These are phyloP conservation scores for Porites lutea DNA, from an alignment of 64 coral and sea anemone species.

Conservation along the genomic window DNA sequence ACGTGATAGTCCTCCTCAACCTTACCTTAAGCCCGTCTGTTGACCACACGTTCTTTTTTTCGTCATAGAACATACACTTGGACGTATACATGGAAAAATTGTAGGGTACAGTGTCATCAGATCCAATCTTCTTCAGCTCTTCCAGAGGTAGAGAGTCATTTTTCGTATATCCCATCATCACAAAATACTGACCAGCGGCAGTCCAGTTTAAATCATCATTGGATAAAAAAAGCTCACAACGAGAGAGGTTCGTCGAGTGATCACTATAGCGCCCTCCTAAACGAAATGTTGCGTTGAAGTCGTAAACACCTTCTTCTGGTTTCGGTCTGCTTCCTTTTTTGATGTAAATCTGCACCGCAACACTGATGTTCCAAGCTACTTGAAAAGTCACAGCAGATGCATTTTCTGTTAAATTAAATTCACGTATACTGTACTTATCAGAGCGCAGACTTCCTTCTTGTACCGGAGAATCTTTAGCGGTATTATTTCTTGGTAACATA, in stretches of 20 bases:
- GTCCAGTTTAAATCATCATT: slow-evolving; percentile 48
- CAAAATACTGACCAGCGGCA: slow-evolving; percentile 33
- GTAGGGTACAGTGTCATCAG: background rate
- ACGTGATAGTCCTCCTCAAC: background rate
- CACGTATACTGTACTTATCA: background rate
- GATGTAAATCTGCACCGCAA: background rate
- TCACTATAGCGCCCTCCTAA: background rate
- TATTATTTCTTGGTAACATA: background rate
- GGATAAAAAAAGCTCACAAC: slow-evolving; percentile 12
- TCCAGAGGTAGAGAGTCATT: background rate
- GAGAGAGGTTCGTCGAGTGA: background rate
- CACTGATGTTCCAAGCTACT: background rate
- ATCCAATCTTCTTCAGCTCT: background rate
- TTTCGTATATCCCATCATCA: background rate
- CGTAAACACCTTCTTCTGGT: background rate
- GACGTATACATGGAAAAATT: slow-evolving; percentile 21
- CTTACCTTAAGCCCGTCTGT: slow-evolving; percentile 43
- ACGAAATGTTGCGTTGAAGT: slow-evolving; percentile 35
- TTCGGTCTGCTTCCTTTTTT: slow-evolving; percentile 31
- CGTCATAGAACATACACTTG: slow-evolving; percentile 39
- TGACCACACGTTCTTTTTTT: background rate
- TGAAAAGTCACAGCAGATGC: background rate
- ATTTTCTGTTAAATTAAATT: slow-evolving; percentile 1
- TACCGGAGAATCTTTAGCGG: background rate
- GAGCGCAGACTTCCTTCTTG: background rate